Evolutionary conservation across 2,888 invertebrate species (phyloP).

Genomic region (Leucoma salicis): DNA sequence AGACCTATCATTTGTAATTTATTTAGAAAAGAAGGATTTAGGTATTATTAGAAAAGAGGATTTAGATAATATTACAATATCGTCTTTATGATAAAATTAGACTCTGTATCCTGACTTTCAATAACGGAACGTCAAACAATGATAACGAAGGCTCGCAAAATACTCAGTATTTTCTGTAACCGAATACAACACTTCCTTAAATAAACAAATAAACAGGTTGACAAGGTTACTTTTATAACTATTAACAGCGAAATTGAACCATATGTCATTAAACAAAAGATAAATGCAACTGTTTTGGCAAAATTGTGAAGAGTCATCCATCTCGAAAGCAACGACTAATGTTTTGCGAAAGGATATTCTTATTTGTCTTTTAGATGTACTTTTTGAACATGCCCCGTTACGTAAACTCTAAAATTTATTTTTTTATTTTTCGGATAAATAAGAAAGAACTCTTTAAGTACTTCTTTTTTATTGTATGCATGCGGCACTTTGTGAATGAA

Average conservation of each 20-base stretch:
- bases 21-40: too few species aligned
- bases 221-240: constrained; percentile 19
- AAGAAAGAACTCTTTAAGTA: too few species aligned
- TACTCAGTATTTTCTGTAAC: constrained; percentile 61
- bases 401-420: constrained; percentile 45
- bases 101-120: constrained; percentile 32
- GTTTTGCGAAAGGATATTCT: constrained; percentile 62
- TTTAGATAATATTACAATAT: too few species aligned
- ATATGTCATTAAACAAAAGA: constrained; percentile 2
- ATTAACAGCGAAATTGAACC: constrained; percentile 19
- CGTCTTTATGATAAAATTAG: too few species aligned
- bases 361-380: constrained; percentile 64
- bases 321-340: constrained; percentile 49
- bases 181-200: constrained; percentile 63
- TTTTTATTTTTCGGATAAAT: constrained; percentile 29
- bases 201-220: constrained; percentile 45
- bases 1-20: too few species aligned
- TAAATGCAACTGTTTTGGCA: constrained; percentile 1
- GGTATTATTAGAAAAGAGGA: too few species aligned
- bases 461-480: too few species aligned
- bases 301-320: constrained; percentile 33
- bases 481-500: too few species aligned
- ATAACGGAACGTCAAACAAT: constrained; percentile 59
- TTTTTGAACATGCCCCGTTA: constrained; percentile 70
- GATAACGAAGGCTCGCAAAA: constrained; percentile 54